These are phyloP conservation scores for Anguilla japonica DNA, from an alignment of 2,113 vertebrate species.

Conservation along the genomic window DNA sequence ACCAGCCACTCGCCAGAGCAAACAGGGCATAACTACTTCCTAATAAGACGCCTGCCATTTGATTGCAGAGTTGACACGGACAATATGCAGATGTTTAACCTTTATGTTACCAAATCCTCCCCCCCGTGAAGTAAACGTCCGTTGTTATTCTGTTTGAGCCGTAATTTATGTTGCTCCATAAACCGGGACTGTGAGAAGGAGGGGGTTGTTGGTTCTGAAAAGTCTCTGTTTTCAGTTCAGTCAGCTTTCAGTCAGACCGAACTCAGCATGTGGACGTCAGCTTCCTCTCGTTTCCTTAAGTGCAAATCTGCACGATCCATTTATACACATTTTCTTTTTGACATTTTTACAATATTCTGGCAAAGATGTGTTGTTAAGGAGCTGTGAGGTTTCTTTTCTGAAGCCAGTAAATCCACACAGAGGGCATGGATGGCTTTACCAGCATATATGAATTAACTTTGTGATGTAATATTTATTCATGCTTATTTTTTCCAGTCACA, in stretches of 20 bases:
- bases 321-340: too few species aligned
- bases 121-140: conserved; percentile 2
- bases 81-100: conserved; percentile 34
- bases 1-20: conserved; percentile 58
- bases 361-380: background rate
- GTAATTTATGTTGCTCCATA: conserved; percentile 23
- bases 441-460: background rate
- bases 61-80: conserved; percentile 50
- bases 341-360: conserved; percentile 4
- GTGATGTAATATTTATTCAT: background rate
- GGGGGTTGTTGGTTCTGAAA: background rate
- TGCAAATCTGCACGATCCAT: background rate
- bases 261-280: background rate
- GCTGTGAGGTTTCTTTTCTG: background rate
- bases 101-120: conserved; percentile 14
- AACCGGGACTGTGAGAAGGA: background rate
- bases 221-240: conserved; percentile 14
- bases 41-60: conserved; percentile 59
- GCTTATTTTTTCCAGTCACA: background rate
- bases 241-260: background rate
- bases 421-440: background rate
- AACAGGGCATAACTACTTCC: conserved; percentile 62
- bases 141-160: conserved; percentile 26
- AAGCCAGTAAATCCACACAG: background rate
- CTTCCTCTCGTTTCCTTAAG: background rate